Conservation (phyloP, 2,113 vertebrate genomes). For the Saguinus imperator region DNA sequence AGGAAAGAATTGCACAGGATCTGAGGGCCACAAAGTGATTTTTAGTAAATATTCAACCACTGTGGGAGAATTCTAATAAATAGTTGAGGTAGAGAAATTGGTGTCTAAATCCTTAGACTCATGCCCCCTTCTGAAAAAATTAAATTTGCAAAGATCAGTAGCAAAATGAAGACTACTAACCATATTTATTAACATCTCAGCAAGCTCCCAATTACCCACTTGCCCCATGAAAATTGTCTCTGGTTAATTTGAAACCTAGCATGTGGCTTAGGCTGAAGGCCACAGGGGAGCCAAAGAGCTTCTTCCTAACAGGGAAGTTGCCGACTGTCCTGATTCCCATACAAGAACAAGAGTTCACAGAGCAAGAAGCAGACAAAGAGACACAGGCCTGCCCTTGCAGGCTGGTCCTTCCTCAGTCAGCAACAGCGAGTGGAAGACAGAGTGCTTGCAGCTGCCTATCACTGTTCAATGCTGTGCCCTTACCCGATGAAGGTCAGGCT, state of each 20-base stretch:
- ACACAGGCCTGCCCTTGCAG: neutral
- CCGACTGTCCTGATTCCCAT: neutral
- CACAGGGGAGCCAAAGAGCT: neutral
- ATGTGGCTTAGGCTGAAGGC: neutral
- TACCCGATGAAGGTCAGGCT: neutral
- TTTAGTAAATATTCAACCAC: conserved; percentile 13
- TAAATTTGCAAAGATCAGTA: conserved; percentile 24
- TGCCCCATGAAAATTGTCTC: neutral
- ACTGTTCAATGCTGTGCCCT: neutral
- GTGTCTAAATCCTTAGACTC: neutral
- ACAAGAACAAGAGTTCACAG: neutral
- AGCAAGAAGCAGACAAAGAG: neutral
- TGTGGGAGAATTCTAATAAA: conserved; percentile 37
- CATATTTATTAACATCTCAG: conserved; percentile 20
- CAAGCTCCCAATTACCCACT: neutral
- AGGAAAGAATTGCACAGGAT: neutral
- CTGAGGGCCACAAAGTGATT: neutral
- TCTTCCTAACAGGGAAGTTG: neutral
- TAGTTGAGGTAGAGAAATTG: neutral
- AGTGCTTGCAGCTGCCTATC: neutral
- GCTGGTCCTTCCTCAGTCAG: neutral
- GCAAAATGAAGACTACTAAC: neutral
- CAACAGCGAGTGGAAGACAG: neutral
- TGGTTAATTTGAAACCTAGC: conserved; percentile 30
- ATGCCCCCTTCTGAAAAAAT: neutral